Conservation (phyloP, 2,113 vertebrate species). For the Ciconia stormi region DNA sequence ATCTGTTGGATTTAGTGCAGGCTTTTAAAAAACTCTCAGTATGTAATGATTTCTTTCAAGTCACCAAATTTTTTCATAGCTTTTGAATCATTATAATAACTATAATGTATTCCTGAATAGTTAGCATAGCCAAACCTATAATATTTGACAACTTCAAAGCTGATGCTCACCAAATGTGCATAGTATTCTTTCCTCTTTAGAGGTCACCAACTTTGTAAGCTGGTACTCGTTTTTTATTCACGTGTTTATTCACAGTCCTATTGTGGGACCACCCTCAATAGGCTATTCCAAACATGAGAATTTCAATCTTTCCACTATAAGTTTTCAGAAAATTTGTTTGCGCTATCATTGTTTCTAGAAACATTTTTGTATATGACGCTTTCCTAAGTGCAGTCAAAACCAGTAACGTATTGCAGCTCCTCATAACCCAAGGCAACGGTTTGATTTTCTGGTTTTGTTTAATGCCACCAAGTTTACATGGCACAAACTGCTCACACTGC, state of each 20-base stretch:
- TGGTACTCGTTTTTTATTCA: neutral
- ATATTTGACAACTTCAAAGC: neutral
- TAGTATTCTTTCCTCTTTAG: neutral
- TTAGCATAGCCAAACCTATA: neutral
- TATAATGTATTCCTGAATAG: neutral
- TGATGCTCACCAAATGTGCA: neutral
- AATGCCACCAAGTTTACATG: neutral
- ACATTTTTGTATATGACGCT: neutral
- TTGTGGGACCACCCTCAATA: neutral
- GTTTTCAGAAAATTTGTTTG: neutral
- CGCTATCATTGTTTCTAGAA: neutral
- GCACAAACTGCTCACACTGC: neutral
- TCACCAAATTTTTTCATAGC: neutral
- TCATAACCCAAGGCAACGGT: neutral
- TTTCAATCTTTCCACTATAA: neutral
- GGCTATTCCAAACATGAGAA: neutral
- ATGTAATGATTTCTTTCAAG: neutral
- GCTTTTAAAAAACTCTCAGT: neutral
- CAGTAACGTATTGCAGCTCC: neutral
- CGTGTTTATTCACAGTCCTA: neutral
- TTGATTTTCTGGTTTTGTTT: neutral
- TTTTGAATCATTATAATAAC: neutral
- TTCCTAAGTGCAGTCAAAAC: neutral
- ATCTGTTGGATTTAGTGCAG: neutral
- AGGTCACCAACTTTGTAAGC: neutral